Percentiles rank a stretch among this genome's conserved stretches.
These are phyloP conservation scores for Melinopterus prodromus DNA, from an alignment of 2,888 invertebrate genomes.

Conservation along the genomic window DNA sequence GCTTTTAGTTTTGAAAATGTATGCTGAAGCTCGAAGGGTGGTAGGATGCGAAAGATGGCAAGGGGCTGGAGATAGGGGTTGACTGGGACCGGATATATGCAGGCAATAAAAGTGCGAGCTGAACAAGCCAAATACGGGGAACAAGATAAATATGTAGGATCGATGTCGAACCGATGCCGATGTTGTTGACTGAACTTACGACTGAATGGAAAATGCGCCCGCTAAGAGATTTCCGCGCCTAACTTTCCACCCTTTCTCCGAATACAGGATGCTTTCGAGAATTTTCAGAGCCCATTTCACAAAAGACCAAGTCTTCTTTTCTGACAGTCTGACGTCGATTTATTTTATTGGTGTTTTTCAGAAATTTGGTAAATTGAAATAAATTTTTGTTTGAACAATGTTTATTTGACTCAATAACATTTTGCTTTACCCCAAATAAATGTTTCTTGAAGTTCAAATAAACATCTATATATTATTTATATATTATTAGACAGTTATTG, in stretches of 20 bases:
- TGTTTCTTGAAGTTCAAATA: too few relatives aligned
- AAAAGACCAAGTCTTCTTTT: too few relatives aligned
- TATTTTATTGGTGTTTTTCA: too few relatives aligned
- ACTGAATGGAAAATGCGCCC: background rate
- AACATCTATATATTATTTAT: too few relatives aligned
- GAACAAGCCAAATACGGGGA: background rate
- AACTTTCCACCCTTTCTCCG: background rate
- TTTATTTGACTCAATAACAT: too few relatives aligned
- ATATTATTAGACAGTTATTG: too few relatives aligned
- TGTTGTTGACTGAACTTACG: background rate
- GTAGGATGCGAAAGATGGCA: background rate
- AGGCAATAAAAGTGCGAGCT: background rate
- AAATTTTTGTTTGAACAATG: too few relatives aligned
- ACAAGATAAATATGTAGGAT: background rate
- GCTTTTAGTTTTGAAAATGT: background rate
- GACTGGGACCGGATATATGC: slow-evolving; percentile 4
- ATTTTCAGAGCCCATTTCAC: too few relatives aligned
- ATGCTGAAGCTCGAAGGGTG: background rate
- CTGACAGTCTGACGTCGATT: too few relatives aligned
- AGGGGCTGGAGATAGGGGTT: background rate
- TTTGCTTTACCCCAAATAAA: too few relatives aligned
- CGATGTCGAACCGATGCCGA: background rate
- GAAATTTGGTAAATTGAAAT: too few relatives aligned
- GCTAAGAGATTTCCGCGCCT: background rate
- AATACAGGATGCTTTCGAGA: too few relatives aligned